Percentiles rank a stretch among this genome's conserved stretches.
phyloP scores from a whole-genome alignment of 2,888 invertebrate species.

The Apamea crenata region DNA sequence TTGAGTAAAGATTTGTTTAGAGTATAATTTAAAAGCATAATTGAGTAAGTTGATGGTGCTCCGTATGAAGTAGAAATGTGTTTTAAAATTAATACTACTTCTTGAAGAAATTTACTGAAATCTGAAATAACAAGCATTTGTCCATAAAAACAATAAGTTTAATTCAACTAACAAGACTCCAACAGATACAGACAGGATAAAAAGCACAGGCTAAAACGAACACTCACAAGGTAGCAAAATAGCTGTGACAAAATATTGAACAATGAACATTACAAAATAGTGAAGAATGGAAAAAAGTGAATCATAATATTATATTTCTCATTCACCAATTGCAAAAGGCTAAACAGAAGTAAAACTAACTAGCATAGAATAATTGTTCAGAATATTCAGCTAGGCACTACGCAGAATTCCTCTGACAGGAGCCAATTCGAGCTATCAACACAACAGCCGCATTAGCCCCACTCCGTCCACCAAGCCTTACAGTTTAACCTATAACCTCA shows the following conservation, averaged over 20 bases:
- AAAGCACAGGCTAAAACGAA: too few species aligned
- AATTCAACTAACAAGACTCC: too few species aligned
- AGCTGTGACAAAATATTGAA: background rate
- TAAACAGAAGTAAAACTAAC: background rate
- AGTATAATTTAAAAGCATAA: background rate
- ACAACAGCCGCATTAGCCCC: constrained; percentile 62
- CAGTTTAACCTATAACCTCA: constrained; percentile 67
- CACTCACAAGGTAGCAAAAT: too few species aligned
- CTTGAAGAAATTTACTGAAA: background rate
- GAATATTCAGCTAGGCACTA: background rate
- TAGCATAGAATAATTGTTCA: constrained; percentile 8
- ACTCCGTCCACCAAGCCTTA: constrained; percentile 54
- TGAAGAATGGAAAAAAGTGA: background rate
- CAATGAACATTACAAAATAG: background rate
- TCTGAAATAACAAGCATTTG: background rate
- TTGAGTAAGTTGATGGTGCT: background rate
- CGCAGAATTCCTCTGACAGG: constrained; percentile 39
- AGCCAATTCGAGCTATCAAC: constrained; percentile 56
- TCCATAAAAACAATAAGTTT: too few species aligned
- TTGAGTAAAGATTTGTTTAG: constrained; percentile 2
- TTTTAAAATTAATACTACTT: background rate
- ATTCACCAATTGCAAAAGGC: background rate
- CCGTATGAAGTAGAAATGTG: background rate
- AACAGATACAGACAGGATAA: too few species aligned
- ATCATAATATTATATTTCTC: background rate